Base-by-base conservation (phyloP, 2,113 vertebrate genomes). In the Vidua macroura region DNA sequence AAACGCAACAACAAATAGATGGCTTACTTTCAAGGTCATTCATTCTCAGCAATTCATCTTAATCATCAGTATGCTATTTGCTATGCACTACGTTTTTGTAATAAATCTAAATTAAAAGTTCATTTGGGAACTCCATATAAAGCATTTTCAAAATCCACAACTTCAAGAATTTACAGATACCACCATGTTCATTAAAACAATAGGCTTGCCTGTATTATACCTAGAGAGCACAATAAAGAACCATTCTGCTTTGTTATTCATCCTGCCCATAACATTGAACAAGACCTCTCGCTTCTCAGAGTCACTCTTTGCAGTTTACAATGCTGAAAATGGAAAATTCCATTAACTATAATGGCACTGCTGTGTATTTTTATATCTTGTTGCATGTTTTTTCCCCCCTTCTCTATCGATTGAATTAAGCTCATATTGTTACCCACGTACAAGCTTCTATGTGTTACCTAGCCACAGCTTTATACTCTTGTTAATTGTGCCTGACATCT, bases 71-170 rank as follows among this genome's bases (percentile, higher is more conserved):
- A 37, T 77, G 73, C 41, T 87, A 44, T 63, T 80, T 75, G 48
- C 53, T 79, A 46, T 68, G 55, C 79, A 87, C 14, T 44, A 55
- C 0, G 1, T 72, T 25, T 28, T 44, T 2, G 18, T 15, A 58
- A 81, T 91, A 83, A 81, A 88, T 62, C 74, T 51, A 78, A 83
- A 93, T 84, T 39, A 92, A 59, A 91, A 63, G 35, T 78, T 75
- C 8, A 62, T 89, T 56, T 77, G 48, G 39, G 28, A 85, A 53
- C 33, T 43, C 63, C 30, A 35, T 27, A 44, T 44, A 41, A 41
- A 89, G 43, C 74, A 80, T 58, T 84, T 79, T 25, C 7, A 46
- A 76, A 78, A 68, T 4, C 62, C 9, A 43, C 41, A 73, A 53
- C 17, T 53, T 53, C 3, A 62, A 49, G 46, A 73, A 77, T 73